Evolutionary conservation across 2,888 invertebrate genomes (phyloP).

Genomic region (Aphidius colemani): DNA sequence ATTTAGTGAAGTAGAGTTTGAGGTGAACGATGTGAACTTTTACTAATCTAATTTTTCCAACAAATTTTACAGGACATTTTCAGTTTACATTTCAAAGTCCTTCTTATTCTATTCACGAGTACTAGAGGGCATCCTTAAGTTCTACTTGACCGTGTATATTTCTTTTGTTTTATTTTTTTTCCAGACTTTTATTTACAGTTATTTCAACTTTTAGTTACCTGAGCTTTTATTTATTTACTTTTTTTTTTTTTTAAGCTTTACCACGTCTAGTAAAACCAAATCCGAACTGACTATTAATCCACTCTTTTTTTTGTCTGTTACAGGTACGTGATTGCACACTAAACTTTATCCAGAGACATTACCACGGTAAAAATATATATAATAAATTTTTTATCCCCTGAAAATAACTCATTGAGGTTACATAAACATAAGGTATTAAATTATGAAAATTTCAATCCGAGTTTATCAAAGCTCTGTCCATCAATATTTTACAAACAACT

Average conservation of each 20-base stretch:
- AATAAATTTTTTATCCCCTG: too few relatives aligned
- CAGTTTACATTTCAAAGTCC: conserved; percentile 28
- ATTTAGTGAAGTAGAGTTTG: background rate
- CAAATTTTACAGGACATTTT: conserved; percentile 34
- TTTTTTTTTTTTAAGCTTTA: conserved; percentile 18
- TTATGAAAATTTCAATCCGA: too few relatives aligned
- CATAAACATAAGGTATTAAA: too few relatives aligned
- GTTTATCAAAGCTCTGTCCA: too few relatives aligned
- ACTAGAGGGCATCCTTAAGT: conserved; percentile 9
- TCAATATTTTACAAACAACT: too few relatives aligned
- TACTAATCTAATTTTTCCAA: conserved; percentile 38
- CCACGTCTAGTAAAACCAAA: conserved; percentile 9
- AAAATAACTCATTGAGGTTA: too few relatives aligned
- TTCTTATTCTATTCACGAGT: conserved; percentile 14
- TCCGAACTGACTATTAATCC: background rate
- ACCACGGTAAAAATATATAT: too few relatives aligned
- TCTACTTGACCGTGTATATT: conserved; percentile 14
- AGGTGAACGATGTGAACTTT: conserved; percentile 26
- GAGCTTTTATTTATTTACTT: conserved; percentile 1
- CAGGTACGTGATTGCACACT: conserved; percentile 38
- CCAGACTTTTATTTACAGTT: background rate
- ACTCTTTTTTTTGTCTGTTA: conserved; percentile 31
- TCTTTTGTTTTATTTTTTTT: conserved; percentile 6
- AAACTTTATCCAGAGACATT: conserved; percentile 3
- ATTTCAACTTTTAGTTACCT: conserved; percentile 4